Evolutionary conservation across 2,113 vertebrate species (phyloP), one percentile per base, ranked within the genome.

Genomic region (Egretta garzetta): DNA sequence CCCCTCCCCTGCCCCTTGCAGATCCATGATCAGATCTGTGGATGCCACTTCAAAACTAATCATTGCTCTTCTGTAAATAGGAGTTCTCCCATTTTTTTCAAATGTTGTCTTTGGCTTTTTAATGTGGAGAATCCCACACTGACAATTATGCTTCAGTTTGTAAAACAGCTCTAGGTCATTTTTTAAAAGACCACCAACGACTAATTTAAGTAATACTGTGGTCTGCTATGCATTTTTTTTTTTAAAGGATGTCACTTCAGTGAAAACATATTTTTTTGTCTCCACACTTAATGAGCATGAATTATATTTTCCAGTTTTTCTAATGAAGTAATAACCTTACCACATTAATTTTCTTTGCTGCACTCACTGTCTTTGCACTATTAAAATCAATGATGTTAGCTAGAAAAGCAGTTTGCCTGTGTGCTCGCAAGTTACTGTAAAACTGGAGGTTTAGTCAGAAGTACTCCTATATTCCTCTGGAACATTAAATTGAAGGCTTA

Each of bases 311-410:
- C n/a, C 39, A 77, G 27, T 75, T 93, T 91, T 67, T 58, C 76
- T 89, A 92, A 96, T 87, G 92, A 92, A 77, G 67, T 66, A 86
- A 90, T 82, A 90, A 87, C 43, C 52, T 80, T 83, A 79, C 12
- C 80, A 81, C 33, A 91, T 87, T 82, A 49, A 77, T 91, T 97
- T 95, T 88, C 70, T 86, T 92, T 92, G 75, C 85, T 70, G 55
- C 28, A 53, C 22, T 92, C 55, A 33, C 55, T 92, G 41, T 67
- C 47, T 86, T 73, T 81, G n/a, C 43, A 53, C 19, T 93, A 22
- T 41, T 52, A 63, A n/a, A 91, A 79, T 75, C 86, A 68, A 66
- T 13, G 26, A 80, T 77, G 45, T 56, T 73, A 43, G 43, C 68
- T 71, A 55, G 68, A 92, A 93, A 86, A 90, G 37, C 49, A 60